Evolutionary conservation across 2,888 invertebrate species (phyloP), one percentile per base, ranked within the genome.

Genomic region (Thereva unica): DNA sequence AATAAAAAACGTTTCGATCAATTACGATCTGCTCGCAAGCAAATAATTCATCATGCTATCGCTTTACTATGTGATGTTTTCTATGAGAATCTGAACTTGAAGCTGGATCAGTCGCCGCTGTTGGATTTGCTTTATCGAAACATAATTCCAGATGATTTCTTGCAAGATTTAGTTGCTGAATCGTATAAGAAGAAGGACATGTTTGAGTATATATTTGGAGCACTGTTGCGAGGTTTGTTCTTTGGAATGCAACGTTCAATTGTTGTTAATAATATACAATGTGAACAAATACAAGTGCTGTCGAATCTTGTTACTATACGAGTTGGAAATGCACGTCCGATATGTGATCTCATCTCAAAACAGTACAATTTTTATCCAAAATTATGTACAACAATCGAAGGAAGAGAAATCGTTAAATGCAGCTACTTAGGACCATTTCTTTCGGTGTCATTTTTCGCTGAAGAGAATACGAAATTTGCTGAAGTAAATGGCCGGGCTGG

Each of bases 391-490:
- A 87, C 87, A 1, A 90, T 91, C 5, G 85, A 85, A 0, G 97
- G 97, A 0, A 84, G 95, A 49, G 97, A 98, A 81, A 84, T 97
- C 67, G 89, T 92, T 0, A 85, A 89, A 61, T 88, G 91, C 54
- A 92, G 94, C 66, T 94, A 89, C 77, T 85, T 99, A 5, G 97
- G 96, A 10, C 94, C 97, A 0, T 97, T 98, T 81, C 85, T 98
- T 71, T 89, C 90, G 7, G 88, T 97, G 0, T 96, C 97, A 0
- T 86, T 96, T 2, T 95, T 97, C 79, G 94, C 93, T 44, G 97
- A 97, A 77, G 97, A 97, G 78, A 92, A 93, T 78, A 92, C 91
- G 0, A 88, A 91, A 71, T 87, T 95, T n/a, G 93, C 92, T 0
- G 92, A 93, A 74, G 89, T 86, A 70, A 88, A 86, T 75, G 76